phyloP scores from a whole-genome alignment of 2,888 invertebrate genomes.

The Euplagia quadripunctaria region DNA sequence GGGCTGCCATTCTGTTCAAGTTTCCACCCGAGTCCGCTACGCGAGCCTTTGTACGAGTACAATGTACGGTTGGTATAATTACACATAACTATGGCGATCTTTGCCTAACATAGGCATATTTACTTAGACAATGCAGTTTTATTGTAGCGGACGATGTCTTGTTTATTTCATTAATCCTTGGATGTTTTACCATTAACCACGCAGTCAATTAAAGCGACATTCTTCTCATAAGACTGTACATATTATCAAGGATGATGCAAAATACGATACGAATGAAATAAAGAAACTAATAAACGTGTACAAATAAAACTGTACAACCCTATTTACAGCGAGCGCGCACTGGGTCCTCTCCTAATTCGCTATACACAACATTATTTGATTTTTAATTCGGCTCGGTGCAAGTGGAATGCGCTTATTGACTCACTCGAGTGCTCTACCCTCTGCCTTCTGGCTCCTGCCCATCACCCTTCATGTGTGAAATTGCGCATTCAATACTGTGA shows the following conservation, averaged over 20 bases:
- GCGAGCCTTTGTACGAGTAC: slow-evolving; percentile 46
- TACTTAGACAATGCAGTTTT: neutral
- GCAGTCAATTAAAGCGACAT: neutral
- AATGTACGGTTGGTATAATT: neutral
- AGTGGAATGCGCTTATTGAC: slow-evolving; percentile 81
- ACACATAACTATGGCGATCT: slow-evolving; percentile 10
- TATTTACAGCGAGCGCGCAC: slow-evolving; percentile 10
- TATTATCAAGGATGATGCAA: neutral
- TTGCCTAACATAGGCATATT: slow-evolving; percentile 15
- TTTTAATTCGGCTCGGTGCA: slow-evolving; percentile 80
- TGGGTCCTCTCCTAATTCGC: slow-evolving; percentile 66
- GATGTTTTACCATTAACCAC: neutral
- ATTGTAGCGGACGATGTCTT: neutral
- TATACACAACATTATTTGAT: slow-evolving; percentile 85
- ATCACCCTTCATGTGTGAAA: slow-evolving; percentile 30
- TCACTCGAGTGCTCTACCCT: slow-evolving; percentile 55
- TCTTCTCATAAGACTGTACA: neutral
- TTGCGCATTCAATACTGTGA: slow-evolving; percentile 22
- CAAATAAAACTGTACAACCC: slow-evolving; percentile 32
- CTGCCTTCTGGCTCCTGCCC: slow-evolving; percentile 20
- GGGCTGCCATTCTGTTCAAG: slow-evolving; percentile 43
- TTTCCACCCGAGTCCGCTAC: slow-evolving; percentile 47
- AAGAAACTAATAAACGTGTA: neutral
- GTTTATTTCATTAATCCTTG: neutral
- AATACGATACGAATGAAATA: neutral